phyloP scores from a whole-genome alignment of 2,113 vertebrate species.

The Eleginops maclovinus region DNA sequence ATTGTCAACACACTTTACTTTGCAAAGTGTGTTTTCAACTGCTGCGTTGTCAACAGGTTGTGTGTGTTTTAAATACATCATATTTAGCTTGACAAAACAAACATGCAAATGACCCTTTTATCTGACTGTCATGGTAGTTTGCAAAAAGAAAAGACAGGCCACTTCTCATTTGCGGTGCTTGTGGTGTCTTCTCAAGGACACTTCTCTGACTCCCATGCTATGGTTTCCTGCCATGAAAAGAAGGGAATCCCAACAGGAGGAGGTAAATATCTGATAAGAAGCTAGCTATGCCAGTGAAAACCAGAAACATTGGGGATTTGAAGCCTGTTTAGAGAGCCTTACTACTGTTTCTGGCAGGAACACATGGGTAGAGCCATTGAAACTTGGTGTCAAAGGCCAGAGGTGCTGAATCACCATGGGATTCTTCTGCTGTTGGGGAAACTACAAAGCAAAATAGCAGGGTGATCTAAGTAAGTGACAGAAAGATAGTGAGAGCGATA shows the following conservation, averaged over 20 bases:
- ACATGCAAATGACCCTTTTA: background rate
- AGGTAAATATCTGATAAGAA: background rate
- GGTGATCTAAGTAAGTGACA: constrained; percentile 21
- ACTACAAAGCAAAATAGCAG: constrained; percentile 24
- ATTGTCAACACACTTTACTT: too few relatives aligned
- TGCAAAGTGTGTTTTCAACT: constrained; percentile 9
- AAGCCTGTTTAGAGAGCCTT: constrained; percentile 13
- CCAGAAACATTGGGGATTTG: constrained; percentile 3
- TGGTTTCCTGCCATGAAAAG: background rate
- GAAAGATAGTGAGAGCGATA: constrained; percentile 24
- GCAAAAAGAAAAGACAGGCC: background rate
- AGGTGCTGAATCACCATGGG: constrained; percentile 37
- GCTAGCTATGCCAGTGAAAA: constrained; percentile 1
- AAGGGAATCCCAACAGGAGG: constrained; percentile 1
- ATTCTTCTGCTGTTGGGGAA: constrained; percentile 45
- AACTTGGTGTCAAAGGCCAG: constrained; percentile 48
- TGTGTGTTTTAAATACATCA: background rate
- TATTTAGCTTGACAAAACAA: background rate
- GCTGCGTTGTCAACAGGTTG: background rate
- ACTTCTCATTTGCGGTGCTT: background rate
- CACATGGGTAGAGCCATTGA: constrained; percentile 43
- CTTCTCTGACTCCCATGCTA: background rate
- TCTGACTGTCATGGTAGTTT: background rate
- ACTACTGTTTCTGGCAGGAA: constrained; percentile 46
- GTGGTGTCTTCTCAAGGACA: background rate